These are phyloP conservation scores for Neelides sp. DNA, from an alignment of 1,140 invertebrate genomes.

Conservation along the genomic window DNA sequence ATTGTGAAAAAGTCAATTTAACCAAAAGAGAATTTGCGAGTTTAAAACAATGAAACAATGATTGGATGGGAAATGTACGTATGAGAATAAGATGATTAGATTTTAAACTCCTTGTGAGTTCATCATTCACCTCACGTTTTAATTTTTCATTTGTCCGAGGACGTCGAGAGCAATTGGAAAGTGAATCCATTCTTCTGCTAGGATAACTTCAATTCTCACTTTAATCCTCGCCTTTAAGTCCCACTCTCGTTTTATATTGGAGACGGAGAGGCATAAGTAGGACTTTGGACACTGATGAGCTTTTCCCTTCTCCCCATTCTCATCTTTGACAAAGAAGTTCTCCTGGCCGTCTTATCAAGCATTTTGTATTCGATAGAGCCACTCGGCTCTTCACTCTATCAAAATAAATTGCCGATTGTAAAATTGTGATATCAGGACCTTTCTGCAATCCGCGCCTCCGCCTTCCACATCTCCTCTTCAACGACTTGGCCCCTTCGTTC, in stretches of 20 bases:
- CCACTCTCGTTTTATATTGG: neutral
- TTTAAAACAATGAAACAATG: no score
- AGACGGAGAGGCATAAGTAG: no score
- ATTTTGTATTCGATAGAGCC: slow-evolving; percentile 2
- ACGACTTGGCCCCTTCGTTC: no score
- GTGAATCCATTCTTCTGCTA: neutral
- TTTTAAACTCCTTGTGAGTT: no score
- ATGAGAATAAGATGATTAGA: no score
- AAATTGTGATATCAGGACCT: slow-evolving; percentile 3
- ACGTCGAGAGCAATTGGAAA: slow-evolving; percentile 4
- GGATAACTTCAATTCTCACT: slow-evolving; percentile 8
- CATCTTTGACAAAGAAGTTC: no score
- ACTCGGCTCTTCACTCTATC: neutral
- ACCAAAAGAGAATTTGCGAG: no score
- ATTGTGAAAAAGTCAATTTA: no score
- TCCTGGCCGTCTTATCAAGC: neutral
- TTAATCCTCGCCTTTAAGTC: slow-evolving; percentile 3
- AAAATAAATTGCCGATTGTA: slow-evolving; percentile 1
- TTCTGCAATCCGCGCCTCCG: no score
- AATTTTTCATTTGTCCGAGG: slow-evolving; percentile 10
- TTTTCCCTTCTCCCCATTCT: neutral
- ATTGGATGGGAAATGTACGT: no score
- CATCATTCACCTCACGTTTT: slow-evolving; percentile 7
- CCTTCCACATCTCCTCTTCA: no score
- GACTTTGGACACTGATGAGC: no score